These are phyloP conservation scores for Mesocricetus auratus DNA, from an alignment of 2,113 vertebrate genomes.

Conservation along the genomic window DNA sequence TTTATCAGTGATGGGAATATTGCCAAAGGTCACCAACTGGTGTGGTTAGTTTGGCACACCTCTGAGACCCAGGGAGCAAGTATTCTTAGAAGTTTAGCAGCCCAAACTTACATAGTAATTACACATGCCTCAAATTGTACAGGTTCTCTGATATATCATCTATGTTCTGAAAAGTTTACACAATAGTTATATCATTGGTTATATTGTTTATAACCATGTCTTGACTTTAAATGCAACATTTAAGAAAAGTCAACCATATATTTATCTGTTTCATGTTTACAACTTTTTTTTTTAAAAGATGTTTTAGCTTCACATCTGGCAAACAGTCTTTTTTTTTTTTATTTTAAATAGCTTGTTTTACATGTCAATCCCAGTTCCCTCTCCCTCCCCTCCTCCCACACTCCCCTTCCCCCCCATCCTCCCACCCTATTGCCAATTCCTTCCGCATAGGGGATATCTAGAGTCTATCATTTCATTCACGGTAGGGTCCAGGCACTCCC, in stretches of 20 bases:
- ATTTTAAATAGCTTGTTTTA: no score
- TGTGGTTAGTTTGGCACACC: background rate
- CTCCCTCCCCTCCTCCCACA: no score
- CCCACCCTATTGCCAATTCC: no score
- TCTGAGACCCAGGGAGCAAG: background rate
- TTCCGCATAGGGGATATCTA: no score
- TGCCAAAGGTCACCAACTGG: background rate
- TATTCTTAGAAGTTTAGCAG: background rate
- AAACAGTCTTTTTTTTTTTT: no score
- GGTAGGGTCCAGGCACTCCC: no score
- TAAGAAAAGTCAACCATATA: background rate
- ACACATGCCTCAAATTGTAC: background rate
- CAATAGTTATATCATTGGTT: slow-evolving; percentile 43
- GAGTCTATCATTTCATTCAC: no score
- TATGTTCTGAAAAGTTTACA: background rate
- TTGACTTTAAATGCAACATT: slow-evolving; percentile 51
- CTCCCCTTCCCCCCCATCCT: no score
- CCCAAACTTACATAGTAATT: background rate
- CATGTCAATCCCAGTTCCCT: no score
- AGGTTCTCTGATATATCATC: slow-evolving; percentile 3
- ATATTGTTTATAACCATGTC: slow-evolving; percentile 47
- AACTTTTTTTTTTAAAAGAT: no score
- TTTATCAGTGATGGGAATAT: background rate
- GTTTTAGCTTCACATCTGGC: background rate
- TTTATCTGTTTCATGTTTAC: background rate